Conservation (phyloP, 2,797 vertebrate genomes). For the Arnoldichthys spilopterus region DNA sequence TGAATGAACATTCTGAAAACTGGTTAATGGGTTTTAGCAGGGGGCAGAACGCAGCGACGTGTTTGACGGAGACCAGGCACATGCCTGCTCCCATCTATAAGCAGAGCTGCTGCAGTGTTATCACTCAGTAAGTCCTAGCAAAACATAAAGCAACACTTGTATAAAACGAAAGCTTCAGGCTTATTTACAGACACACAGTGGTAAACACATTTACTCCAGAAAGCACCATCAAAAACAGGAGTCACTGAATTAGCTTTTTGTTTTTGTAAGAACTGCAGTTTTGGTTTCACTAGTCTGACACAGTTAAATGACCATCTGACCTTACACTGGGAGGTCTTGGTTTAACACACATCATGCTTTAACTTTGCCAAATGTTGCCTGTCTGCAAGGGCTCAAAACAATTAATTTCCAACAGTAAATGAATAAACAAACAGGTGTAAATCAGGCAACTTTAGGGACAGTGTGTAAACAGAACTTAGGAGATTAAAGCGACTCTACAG, state of each 20-base stretch:
- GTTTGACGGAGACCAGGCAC: background rate
- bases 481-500: slow-evolving; percentile 39
- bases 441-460: slow-evolving; percentile 72
- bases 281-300: slow-evolving; percentile 26
- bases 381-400: slow-evolving; percentile 91
- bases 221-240: slow-evolving; percentile 75
- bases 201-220: slow-evolving; percentile 84
- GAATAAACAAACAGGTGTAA: slow-evolving; percentile 76
- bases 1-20: background rate
- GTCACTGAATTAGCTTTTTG: slow-evolving; percentile 53
- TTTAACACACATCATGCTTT: slow-evolving; percentile 81
- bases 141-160: slow-evolving; percentile 40
- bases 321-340: slow-evolving; percentile 55
- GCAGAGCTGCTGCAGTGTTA: slow-evolving; percentile 29
- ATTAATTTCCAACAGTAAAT: slow-evolving; percentile 68
- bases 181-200: slow-evolving; percentile 92
- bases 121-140: slow-evolving; percentile 20
- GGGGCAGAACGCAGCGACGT: background rate
- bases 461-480: slow-evolving; percentile 46
- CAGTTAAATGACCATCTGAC: slow-evolving; percentile 59
- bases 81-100: slow-evolving; percentile 18
- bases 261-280: slow-evolving; percentile 41
- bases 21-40: background rate
- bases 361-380: slow-evolving; percentile 95
- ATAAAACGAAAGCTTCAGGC: slow-evolving; percentile 71